Base-by-base conservation (phyloP, 2,113 vertebrate species). In the Salminus brasiliensis region DNA sequence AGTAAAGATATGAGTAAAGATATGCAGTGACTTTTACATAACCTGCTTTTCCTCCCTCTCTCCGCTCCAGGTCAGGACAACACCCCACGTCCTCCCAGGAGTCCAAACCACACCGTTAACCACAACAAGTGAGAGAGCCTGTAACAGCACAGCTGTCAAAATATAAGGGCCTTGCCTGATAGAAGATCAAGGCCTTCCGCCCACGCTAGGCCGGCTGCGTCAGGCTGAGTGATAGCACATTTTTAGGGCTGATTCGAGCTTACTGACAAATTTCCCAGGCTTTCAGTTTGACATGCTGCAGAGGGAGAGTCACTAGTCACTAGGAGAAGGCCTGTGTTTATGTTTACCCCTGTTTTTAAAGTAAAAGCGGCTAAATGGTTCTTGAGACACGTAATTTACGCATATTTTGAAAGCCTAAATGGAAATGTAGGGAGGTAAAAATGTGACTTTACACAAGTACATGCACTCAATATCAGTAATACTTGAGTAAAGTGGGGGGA, bases 111-210 rank as follows among this genome's bases (percentile, higher is more conserved):
- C 79, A 25, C 53, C 78, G 15, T 52, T 36, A 72, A 80, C 55
- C 79, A 74, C 32, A 78, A 47, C 47, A 83, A 76, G 81, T 85
- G 15, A 80, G 73, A 52, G 23, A 36, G 41, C 66, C 25, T 72
- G 49, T 65, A 36, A 52, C 66, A 70, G 34, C 69, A 74, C 83
- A 80, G 83, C 76, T 81, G 79, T 72, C 73, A 53, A 82, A 82
- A 82, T 53, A 80, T 53, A 34, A 55, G 1, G 12, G 32, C n/a
- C 72, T 71, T n/a, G 21, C n/a, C 55, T 12, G 63, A 45, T 67
- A 41, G 12, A 18, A 52, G 43, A 43, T 72, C 68, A 79, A 63
- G 52, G 69, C 30, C 43, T 79, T 79, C 7, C 27, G 30, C 77
- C 62, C 39, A 63, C 16, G 16, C 8, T 52, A 2, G 36, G 29